These are phyloP conservation scores for Charina bottae DNA, from an alignment of 2,113 vertebrate genomes.

Conservation along the genomic window DNA sequence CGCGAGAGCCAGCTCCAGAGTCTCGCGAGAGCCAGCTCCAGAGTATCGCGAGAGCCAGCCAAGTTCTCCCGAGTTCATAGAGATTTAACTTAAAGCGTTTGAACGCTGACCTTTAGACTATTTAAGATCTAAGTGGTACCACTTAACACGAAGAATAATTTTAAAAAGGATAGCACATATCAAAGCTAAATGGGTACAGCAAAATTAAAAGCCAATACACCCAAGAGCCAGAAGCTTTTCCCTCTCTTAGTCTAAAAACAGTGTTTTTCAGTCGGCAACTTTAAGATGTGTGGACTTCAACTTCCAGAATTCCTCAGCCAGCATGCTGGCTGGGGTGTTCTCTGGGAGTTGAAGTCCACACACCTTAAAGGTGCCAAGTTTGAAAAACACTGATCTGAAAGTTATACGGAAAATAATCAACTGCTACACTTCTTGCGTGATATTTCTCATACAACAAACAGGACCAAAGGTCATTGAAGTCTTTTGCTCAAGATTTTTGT, in stretches of 20 bases:
- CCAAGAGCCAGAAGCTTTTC: not conserved
- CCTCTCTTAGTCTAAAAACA: not conserved
- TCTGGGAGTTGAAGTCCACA: not conserved
- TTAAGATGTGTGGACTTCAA: not conserved
- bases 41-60: not conserved
- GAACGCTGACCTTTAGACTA: not conserved
- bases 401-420: not conserved
- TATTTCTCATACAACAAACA: not conserved
- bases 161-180: not conserved
- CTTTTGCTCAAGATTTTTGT: not conserved
- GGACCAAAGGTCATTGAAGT: not conserved
- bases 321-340: not conserved
- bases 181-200: too few species aligned
- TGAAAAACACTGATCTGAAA: not conserved
- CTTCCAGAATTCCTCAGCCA: not conserved
- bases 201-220: not conserved
- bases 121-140: not conserved
- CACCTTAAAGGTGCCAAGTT: not conserved
- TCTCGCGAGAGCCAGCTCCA: not conserved
- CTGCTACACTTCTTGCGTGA: rapidly evolving
- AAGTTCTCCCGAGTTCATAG: not conserved
- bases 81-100: not conserved
- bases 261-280: not conserved
- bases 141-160: not conserved
- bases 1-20: not conserved